Evolutionary conservation across 2,113 vertebrate species (phyloP).

Genomic region (Mandrillus leucophaeus): DNA sequence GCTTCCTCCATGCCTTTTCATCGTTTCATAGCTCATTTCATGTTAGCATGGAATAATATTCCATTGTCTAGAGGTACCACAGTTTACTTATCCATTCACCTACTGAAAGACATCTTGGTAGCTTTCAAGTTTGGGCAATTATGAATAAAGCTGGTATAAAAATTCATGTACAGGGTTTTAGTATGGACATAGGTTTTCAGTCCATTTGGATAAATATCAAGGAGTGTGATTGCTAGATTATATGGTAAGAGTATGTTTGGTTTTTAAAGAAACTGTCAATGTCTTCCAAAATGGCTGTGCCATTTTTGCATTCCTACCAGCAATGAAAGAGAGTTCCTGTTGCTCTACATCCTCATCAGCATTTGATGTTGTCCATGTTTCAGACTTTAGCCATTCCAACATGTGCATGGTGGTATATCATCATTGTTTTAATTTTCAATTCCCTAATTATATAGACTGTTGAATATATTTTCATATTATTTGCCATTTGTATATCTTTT

Average conservation of each 20-base stretch:
- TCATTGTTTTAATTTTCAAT: not conserved
- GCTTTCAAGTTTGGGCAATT: not conserved
- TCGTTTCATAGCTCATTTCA: not conserved
- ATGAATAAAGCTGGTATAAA: not conserved
- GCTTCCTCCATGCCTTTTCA: not conserved
- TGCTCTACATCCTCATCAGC: not conserved
- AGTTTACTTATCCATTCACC: not conserved
- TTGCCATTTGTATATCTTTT: not conserved
- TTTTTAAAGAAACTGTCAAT: not conserved
- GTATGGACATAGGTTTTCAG: not conserved
- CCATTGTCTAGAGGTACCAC: not conserved
- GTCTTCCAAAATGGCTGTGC: not conserved
- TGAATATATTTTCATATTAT: not conserved
- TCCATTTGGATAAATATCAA: not conserved
- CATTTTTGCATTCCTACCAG: not conserved
- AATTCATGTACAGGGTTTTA: not conserved
- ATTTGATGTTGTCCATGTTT: not conserved
- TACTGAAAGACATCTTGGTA: not conserved
- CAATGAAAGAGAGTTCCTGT: not conserved
- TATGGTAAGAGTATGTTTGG: not conserved
- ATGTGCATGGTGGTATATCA: not conserved
- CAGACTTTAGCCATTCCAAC: not conserved
- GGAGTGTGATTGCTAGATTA: not conserved
- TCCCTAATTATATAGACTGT: not conserved
- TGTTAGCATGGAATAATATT: not conserved